These are phyloP conservation scores for Amitus sp. DNA, from an alignment of 2,888 invertebrate species.

Conservation along the genomic window DNA sequence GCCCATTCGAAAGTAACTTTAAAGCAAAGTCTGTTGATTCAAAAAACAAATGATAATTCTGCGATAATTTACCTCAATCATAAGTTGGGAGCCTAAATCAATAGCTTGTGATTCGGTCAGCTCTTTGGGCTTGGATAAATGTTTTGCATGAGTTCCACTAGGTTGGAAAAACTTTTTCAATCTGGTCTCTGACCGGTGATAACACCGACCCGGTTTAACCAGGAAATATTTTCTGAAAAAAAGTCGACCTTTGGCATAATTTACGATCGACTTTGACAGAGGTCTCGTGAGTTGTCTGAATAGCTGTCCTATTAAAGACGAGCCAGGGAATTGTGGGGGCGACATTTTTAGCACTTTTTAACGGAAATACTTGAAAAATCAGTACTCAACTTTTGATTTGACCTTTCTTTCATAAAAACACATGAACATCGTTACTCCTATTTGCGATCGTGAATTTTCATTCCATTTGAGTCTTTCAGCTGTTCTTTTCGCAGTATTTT, in stretches of 20 bases:
- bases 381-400: not conserved
- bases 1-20: no score
- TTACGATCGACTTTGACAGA: slow-evolving; percentile 39
- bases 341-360: slow-evolving; percentile 7
- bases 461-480: not conserved
- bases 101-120: slow-evolving; percentile 34
- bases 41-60: no score
- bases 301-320: slow-evolving; percentile 30
- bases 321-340: slow-evolving; percentile 27
- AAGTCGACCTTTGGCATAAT: slow-evolving; percentile 38
- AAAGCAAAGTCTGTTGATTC: no score
- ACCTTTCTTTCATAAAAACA: not conserved
- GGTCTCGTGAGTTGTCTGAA: slow-evolving; percentile 40
- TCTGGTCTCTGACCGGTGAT: slow-evolving; percentile 27
- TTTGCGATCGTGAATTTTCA: not conserved
- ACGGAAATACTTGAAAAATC: not conserved
- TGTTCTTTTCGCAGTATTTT: no score
- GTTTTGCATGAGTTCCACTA: not conserved
- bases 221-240: slow-evolving; percentile 36
- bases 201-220: slow-evolving; percentile 40
- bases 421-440: not conserved
- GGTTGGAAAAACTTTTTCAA: not conserved
- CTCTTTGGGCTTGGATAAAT: slow-evolving; percentile 10
- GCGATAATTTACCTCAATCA: slow-evolving; percentile 34
- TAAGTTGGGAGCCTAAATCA: slow-evolving; percentile 40